Conservation (phyloP, 2,113 vertebrate genomes). For the Petromus typicus region DNA sequence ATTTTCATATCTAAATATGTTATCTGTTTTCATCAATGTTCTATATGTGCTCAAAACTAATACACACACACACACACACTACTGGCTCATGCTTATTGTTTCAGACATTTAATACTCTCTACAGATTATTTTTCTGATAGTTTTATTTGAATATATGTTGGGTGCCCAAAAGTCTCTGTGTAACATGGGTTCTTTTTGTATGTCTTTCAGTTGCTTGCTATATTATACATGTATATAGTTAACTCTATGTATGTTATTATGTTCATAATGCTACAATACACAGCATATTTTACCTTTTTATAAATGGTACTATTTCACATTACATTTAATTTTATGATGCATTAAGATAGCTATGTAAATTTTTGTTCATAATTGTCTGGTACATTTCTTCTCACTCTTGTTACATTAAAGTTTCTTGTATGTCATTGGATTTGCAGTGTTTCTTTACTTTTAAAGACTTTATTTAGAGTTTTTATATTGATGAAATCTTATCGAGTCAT, state of each 20-base stretch:
- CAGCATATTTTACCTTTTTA: neutral
- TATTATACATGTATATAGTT: neutral
- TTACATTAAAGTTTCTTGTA: constrained; percentile 13
- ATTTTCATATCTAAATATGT: neutral
- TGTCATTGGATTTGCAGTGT: neutral
- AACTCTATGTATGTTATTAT: neutral
- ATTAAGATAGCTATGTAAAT: neutral
- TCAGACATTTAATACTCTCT: neutral
- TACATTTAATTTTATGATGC: neutral
- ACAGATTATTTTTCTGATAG: neutral
- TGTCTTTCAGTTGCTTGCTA: neutral
- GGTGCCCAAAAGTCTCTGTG: neutral
- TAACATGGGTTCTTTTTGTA: neutral
- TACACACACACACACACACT: neutral
- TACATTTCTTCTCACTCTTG: neutral
- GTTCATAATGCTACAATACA: neutral
- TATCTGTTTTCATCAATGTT: constrained; percentile 15
- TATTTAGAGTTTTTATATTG: neutral
- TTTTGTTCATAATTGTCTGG: neutral
- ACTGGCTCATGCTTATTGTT: neutral
- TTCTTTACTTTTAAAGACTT: neutral
- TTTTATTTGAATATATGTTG: neutral
- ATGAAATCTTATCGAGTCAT: neutral
- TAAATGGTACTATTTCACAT: neutral
- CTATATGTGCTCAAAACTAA: neutral